Evolutionary conservation across 2,888 invertebrate genomes (phyloP), one percentile per base, ranked within the genome.

Genomic region (Hemicrepidius hirtus): DNA sequence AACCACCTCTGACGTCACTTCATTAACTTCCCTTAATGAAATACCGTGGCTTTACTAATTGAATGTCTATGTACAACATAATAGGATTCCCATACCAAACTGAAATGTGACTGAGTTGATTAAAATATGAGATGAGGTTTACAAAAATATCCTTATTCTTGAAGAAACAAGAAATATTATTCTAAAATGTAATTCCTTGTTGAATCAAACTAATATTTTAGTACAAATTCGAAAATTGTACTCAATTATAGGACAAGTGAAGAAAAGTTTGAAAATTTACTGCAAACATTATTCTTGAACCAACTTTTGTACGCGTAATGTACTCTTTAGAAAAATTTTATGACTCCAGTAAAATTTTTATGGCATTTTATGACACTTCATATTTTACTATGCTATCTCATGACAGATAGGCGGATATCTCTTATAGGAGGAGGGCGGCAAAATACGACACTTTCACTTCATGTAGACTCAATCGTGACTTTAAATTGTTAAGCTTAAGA

Each of bases 31-130:
- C 77, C 83, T 82, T 85, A 86, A 85, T 85, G 85, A 85, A 85
- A 85, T 85, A 86, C 84, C 84, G 84, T 82, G 85, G 85, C 85
- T 85, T 85, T 83, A 83, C 85, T 86, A 85, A 85, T 85, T 86
- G 85, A 85, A 85, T 85, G 85, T 85, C 85, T 85, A 82, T 85
- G 85, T 85, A 84, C 81, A 81, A 83, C 82, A 84, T 85, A 86
- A 86, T 85, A 84, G 85, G 85, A 85, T 85, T 84, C 84, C 81
- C 84, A 82, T 84, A 83, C 83, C 83, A 79, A 80, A 41, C 50
- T 66, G 69, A 49, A 72, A 67, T 64, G 60, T 62, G 63, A 63
- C 59, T 62, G 53, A 66, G 73, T 77, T 75, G 75, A 77, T 77
- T 77, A 77, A 77, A 77, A 68, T 69, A 37, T 40, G 41, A 46